Conservation (phyloP, 2,888 invertebrate genomes). For the Cataglyphis albicans region DNA sequence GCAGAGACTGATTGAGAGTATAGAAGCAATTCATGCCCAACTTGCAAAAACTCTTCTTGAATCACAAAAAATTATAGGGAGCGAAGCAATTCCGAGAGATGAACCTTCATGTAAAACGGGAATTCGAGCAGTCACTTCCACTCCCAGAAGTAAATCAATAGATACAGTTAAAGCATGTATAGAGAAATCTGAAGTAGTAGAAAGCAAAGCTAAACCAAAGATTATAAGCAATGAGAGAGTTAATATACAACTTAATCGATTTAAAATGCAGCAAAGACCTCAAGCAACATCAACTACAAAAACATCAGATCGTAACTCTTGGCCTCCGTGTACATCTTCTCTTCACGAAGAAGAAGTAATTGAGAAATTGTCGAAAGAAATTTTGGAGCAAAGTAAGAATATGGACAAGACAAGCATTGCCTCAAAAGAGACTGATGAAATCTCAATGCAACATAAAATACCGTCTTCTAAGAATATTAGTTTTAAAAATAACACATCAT, state of each 20-base stretch:
- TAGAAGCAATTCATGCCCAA: constrained; percentile 80
- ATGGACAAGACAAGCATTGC: constrained; percentile 68
- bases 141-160: constrained; percentile 60
- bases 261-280: constrained; percentile 63
- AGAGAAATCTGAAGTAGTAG: constrained; percentile 26
- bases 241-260: constrained; percentile 75
- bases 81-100: constrained; percentile 39
- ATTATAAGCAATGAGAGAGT: constrained; percentile 79
- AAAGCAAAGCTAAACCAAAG: constrained; percentile 74
- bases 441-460: constrained; percentile 24
- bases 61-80: constrained; percentile 79
- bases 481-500: constrained; percentile 6
- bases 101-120: neutral
- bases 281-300: constrained; percentile 51
- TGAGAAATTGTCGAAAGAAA: constrained; percentile 80
- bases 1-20: constrained; percentile 78
- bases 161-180: constrained; percentile 55
- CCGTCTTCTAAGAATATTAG: constrained; percentile 36
- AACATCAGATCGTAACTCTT: constrained; percentile 56
- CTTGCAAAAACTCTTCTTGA: constrained; percentile 79
- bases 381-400: constrained; percentile 82
- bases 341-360: constrained; percentile 76
- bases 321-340: constrained; percentile 47
- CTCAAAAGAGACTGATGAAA: constrained; percentile 42
- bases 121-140: neutral